Base-by-base conservation (phyloP, 37 sponge, comb jelly and placozoan genomes). In the Oscarella lobularis region DNA sequence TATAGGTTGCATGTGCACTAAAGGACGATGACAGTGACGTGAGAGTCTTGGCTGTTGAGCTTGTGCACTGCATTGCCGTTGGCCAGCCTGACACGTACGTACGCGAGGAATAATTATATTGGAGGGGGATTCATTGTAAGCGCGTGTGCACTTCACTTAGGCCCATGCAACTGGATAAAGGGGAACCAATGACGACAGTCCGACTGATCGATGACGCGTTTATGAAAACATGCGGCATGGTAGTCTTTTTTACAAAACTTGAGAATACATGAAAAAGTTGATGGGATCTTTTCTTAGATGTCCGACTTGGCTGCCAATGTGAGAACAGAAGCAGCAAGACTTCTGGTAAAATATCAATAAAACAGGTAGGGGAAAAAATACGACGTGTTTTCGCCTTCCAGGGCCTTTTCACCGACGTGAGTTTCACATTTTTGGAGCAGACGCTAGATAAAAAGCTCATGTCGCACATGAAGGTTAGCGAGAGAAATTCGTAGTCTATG, bases 391-490 rank as follows among this genome's bases (percentile, higher is more conserved):
- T n/a, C n/a, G n/a, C n/a, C n/a, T n/a, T n/a, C 2, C 39, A 83
- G 83, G 83, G 83, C 20, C 38, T 38, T 36, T 88, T 88, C 70
- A 39, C 54, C 2, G 5, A 38, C 2, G 90, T 86, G 36, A 85
- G 76, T 32, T 32, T 40, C 6, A 77, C 83, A 70, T 88, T 89
- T 71, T 65, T 92, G 14, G 66, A 83, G 2, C 93, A 92, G 73
- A 92, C 93, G 1, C 73, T 92, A 38, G 93, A 92, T 71, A 92
- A 92, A 82, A 92, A 92, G 78, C 84, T 92, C 34, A 92, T 92
- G 93, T 92, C 93, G 1, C 90, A 88, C 73, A 66, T 92, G 55
- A 83, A 79, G 87, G 87, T 87, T 37, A 1, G 40, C 31, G n/a
- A n/a, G n/a, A n/a, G n/a, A n/a, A n/a, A n/a, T n/a, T n/a, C n/a